Conservation (phyloP, 2,113 vertebrate genomes). For the Dromaius novaehollandiae region DNA sequence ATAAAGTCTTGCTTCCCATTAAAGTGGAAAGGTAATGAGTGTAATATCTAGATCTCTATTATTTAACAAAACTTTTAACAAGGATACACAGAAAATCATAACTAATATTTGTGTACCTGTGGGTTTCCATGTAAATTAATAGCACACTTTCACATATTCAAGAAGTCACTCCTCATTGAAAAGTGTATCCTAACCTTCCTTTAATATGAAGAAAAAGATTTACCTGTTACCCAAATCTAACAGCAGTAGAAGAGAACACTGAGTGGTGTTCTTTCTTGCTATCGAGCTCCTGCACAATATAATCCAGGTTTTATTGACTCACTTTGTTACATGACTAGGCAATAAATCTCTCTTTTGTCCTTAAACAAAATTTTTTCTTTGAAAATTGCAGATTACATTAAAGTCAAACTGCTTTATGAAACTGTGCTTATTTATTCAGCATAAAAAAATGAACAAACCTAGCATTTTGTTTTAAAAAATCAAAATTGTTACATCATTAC, state of each 20-base stretch:
- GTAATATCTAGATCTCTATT: not conserved
- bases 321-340: not conserved
- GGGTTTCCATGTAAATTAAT: not conserved
- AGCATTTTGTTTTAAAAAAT: not conserved
- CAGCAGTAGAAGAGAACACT: not conserved
- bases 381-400: not conserved
- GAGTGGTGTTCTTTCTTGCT: not conserved
- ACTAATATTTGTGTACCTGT: not conserved
- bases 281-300: not conserved
- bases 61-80: not conserved
- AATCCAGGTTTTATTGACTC: not conserved
- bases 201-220: not conserved
- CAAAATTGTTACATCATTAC: not conserved
- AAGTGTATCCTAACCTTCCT: not conserved
- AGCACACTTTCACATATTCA: fast-evolving
- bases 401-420: not conserved
- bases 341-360: not conserved
- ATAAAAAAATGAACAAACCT: not conserved
- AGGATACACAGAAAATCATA: not conserved
- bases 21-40: not conserved
- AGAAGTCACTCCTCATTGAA: not conserved
- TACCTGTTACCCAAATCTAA: not conserved
- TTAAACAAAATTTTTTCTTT: not conserved
- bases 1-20: not conserved
- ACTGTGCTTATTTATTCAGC: not conserved